Evolutionary conservation across 2,797 vertebrate species (phyloP), one percentile per base, ranked within the genome.

Genomic region (Phalloptychus januarius): DNA sequence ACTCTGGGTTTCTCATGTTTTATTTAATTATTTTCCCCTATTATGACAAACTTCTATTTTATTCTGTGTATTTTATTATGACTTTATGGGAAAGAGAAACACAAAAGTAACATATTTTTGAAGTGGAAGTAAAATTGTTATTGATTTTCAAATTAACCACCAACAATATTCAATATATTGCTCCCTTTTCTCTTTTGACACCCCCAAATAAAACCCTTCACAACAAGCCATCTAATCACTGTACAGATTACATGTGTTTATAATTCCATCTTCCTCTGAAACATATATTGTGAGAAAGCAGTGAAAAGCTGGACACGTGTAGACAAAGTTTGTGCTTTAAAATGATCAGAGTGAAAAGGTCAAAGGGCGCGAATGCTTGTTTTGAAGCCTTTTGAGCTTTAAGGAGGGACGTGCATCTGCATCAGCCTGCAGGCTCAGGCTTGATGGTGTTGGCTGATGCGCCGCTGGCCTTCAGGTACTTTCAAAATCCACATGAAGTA

Each of bases 361-460:
- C 16, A 7, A 70, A 44, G 67, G 23, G 12, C 2, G 36, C 12
- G 36, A 5, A 40, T 40, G 38, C 63, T 40, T 40, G 4, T 23
- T 10, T 67, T 25, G 7, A 67, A 67, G 20, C 33, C 20, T 23
- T 38, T 45, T 18, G 50, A 13, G 1, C 45, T 77, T 48, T 70
- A 50, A 72, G 54, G 42, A 42, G 77, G 36, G 56, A 52, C 65
- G 77, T 36, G 45, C 45, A n/a, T 72, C 25, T 48, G 23, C 70
- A 73, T 52, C 56, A 10, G 16, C 72, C 48, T 52, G 20, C 31
- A 72, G 42, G 42, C 75, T 69, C 12, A 42, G 65, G 40, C 13
- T n/a, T 44, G 40, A 70, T 70, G 40, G 7, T 1, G 40, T 70
- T 3, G 25, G 44, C 38, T 42, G 40, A 69, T 44, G 40, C 65